These are phyloP conservation scores for Copsychus sechellarum DNA, from an alignment of 2,113 vertebrate genomes.

Conservation along the genomic window DNA sequence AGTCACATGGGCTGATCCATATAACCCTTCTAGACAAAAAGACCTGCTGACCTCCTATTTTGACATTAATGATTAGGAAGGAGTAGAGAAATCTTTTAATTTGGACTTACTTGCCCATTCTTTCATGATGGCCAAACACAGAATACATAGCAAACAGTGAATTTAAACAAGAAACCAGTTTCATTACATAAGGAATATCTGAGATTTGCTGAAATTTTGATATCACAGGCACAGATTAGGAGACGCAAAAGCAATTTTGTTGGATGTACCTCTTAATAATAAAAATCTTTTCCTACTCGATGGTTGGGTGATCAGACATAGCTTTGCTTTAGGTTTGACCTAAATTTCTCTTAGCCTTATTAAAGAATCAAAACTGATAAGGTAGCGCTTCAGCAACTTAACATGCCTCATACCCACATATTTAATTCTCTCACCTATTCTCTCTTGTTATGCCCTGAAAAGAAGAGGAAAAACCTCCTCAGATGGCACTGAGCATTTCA, in stretches of 20 bases:
- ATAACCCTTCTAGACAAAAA: not conserved
- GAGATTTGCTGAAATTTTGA: not conserved
- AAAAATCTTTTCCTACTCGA: not conserved
- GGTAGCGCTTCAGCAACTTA: not conserved
- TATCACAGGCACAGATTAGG: not conserved
- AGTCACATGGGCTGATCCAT: not conserved
- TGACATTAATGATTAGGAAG: not conserved
- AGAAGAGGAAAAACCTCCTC: not conserved
- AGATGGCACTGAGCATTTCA: not conserved
- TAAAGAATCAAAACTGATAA: constrained; percentile 2
- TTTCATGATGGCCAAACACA: not conserved
- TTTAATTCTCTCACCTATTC: not conserved
- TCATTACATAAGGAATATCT: not conserved
- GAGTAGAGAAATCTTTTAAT: not conserved
- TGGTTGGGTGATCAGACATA: not conserved
- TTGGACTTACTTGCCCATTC: not conserved
- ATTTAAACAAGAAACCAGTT: not conserved
- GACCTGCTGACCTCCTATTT: not conserved
- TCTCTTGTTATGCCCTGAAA: not conserved
- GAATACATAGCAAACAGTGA: not conserved
- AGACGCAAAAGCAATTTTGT: not conserved
- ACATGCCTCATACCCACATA: not conserved
- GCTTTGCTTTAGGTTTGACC: not conserved
- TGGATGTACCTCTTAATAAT: not conserved
- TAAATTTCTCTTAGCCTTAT: constrained; percentile 1